Conservation (phyloP, 2,113 vertebrate species). For the Paradisaea rubra region DNA sequence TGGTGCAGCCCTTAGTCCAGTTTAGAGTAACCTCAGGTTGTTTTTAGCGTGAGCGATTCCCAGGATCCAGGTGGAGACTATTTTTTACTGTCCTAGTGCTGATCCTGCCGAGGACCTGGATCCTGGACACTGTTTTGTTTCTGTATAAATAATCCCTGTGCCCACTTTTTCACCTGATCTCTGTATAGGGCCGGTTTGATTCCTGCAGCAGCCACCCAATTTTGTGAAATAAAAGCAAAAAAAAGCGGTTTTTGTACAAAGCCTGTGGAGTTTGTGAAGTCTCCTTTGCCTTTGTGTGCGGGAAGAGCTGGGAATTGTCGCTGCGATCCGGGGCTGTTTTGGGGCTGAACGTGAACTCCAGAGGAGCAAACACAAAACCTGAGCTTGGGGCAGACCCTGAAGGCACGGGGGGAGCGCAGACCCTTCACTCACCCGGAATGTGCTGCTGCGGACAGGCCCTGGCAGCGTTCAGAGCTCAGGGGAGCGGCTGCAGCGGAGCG, state of each 20-base stretch:
- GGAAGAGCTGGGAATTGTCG: background rate
- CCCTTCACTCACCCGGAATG: fast-evolving
- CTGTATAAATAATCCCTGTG: constrained; percentile 19
- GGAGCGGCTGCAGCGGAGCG: background rate
- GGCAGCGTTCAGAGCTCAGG: background rate
- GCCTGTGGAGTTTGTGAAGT: background rate
- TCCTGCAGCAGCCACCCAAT: constrained; percentile 51
- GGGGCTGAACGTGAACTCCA: background rate
- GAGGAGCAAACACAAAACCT: background rate
- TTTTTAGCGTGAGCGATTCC: constrained; percentile 58
- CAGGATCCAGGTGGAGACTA: constrained; percentile 59
- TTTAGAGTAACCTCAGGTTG: constrained; percentile 69
- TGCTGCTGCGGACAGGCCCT: fast-evolving
- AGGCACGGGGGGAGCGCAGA: fast-evolving
- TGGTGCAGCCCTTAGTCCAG: constrained; percentile 56
- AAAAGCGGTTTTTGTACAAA: constrained; percentile 68
- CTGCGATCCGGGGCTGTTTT: fast-evolving
- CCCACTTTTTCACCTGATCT: constrained; percentile 49
- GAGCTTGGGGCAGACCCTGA: fast-evolving
- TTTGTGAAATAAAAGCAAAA: constrained; percentile 63
- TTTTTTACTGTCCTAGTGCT: constrained; percentile 64
- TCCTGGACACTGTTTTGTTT: constrained; percentile 37
- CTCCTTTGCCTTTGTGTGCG: background rate
- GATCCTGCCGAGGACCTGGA: constrained; percentile 12
- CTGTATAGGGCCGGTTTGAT: constrained; percentile 52